Conservation (phyloP, 2,888 invertebrate species). For the Ornithoptera alexandrae region DNA sequence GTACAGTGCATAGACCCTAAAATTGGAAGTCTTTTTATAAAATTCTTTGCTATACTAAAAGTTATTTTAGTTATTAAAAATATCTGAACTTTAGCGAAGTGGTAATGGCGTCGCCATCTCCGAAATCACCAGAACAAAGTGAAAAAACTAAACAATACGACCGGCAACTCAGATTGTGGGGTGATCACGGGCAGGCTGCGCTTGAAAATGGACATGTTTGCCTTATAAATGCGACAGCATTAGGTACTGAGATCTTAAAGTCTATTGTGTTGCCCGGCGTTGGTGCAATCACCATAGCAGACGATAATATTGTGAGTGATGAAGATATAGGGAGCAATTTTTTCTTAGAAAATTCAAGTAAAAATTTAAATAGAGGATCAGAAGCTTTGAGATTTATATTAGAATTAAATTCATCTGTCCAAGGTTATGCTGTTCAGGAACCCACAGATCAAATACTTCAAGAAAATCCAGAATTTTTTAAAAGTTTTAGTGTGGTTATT, state of each 20-base stretch:
- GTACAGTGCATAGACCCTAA: not conserved
- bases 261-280: slow-evolving; percentile 96
- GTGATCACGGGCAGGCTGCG: slow-evolving; percentile 96
- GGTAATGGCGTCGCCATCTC: slow-evolving; percentile 84
- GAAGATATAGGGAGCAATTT: slow-evolving; percentile 98
- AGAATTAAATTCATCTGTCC: slow-evolving; percentile 95
- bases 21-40: not conserved
- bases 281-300: slow-evolving; percentile 94
- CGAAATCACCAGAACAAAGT: slow-evolving; percentile 86
- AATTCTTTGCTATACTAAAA: not conserved
- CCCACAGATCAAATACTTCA: slow-evolving; percentile 90
- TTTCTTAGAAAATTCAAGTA: slow-evolving; percentile 90
- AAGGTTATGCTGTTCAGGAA: slow-evolving; percentile 95
- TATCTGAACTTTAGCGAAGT: not conserved
- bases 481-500: slow-evolving; percentile 92
- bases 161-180: slow-evolving; percentile 96
- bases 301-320: slow-evolving; percentile 90
- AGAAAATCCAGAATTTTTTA: slow-evolving; percentile 93
- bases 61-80: not conserved
- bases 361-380: slow-evolving; percentile 92
- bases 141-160: slow-evolving; percentile 90
- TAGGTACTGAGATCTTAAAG: slow-evolving; percentile 97
- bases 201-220: slow-evolving; percentile 95
- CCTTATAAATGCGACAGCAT: slow-evolving; percentile 94
- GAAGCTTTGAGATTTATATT: slow-evolving; percentile 89